A percentile compares a stretch with the other conserved stretches of the same genome.
phyloP scores from a whole-genome alignment of 2,888 invertebrate genomes.

The Mycalesis mineus region DNA sequence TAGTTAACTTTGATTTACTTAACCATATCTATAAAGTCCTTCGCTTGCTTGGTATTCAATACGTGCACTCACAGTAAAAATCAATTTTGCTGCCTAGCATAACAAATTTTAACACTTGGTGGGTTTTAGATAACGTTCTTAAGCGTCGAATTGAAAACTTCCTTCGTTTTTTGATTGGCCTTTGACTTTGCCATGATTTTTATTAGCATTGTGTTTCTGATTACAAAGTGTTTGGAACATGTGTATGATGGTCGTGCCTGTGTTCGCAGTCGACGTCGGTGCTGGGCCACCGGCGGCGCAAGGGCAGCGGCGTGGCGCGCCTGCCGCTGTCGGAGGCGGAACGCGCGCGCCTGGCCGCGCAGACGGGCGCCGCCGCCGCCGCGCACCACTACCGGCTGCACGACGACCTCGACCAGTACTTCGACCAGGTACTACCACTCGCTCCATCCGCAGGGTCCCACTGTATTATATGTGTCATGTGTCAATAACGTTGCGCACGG shows the following conservation, averaged over 20 bases:
- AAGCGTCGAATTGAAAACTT: no score
- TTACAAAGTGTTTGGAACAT: no score
- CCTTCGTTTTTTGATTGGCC: no score
- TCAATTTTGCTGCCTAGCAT: no score
- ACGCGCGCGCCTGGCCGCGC: slow-evolving; percentile 67
- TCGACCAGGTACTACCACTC: slow-evolving; percentile 78
- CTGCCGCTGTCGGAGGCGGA: slow-evolving; percentile 73
- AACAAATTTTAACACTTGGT: no score
- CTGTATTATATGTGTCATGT: neutral
- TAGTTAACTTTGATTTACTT: no score
- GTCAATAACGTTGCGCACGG: neutral
- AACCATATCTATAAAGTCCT: no score
- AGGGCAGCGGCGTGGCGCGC: slow-evolving; percentile 56
- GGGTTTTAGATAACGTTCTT: no score
- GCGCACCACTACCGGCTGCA: slow-evolving; percentile 87
- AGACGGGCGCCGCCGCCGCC: slow-evolving; percentile 81
- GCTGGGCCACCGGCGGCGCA: slow-evolving; percentile 83
- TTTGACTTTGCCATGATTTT: no score
- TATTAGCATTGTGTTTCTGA: no score
- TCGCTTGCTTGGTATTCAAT: no score
- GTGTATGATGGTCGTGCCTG: neutral
- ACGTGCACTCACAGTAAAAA: no score
- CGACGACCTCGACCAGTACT: slow-evolving; percentile 86
- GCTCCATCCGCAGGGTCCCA: neutral
- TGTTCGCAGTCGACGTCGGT: slow-evolving; percentile 85